A percentile compares a stretch with the other conserved stretches of the same genome.
These are phyloP conservation scores for Bilobella aurantiaca DNA, from an alignment of 1,140 invertebrate genomes.

Conservation along the genomic window DNA sequence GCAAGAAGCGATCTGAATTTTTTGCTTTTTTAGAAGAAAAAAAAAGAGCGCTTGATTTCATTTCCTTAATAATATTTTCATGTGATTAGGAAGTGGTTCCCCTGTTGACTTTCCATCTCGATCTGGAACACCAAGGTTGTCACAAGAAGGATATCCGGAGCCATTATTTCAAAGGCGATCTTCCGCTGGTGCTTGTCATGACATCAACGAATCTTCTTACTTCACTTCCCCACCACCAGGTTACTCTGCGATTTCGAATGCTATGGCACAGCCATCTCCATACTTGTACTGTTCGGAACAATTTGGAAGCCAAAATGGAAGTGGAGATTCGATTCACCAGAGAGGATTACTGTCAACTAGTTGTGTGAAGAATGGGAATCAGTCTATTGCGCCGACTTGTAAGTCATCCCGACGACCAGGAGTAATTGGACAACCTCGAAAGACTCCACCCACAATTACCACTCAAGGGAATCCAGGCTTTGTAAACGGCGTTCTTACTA, in stretches of 20 bases:
- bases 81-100: conserved; percentile 17
- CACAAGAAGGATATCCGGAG: too few species aligned
- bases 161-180: too few species aligned
- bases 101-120: neutral
- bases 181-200: too few species aligned
- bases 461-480: neutral
- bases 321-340: too few species aligned
- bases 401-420: conserved; percentile 12
- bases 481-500: neutral
- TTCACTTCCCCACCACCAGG: conserved; percentile 1
- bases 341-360: too few species aligned
- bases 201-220: neutral
- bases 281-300: neutral
- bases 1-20: too few species aligned
- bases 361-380: too few species aligned
- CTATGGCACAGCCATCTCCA: neutral
- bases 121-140: too few species aligned
- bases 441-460: neutral
- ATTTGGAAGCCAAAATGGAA: neutral
- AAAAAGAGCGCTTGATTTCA: too few species aligned
- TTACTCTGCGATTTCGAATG: neutral
- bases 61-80: neutral
- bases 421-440: conserved; percentile 19
- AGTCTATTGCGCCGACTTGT: too few species aligned
- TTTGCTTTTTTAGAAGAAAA: too few species aligned